Conservation (phyloP, 1,140 invertebrate genomes). For the Drosophila lacteicornis region DNA sequence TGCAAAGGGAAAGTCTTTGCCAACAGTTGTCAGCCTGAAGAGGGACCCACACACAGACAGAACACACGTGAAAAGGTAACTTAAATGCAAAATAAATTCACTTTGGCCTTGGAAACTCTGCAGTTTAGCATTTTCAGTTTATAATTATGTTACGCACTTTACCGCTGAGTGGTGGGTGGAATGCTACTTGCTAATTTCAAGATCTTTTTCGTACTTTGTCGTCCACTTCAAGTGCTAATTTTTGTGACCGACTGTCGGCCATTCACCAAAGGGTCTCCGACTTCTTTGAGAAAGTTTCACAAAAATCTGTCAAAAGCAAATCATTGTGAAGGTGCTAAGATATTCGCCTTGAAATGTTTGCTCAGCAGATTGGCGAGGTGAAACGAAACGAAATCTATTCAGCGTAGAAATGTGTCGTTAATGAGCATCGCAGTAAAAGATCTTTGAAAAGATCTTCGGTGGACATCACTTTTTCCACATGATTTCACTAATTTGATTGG, state of each 20-base stretch:
- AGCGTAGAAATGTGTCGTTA: slow-evolving; percentile 37
- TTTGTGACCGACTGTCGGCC: slow-evolving; percentile 28
- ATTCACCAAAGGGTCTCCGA: slow-evolving; percentile 30
- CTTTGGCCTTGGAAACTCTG: slow-evolving; percentile 10
- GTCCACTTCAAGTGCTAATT: slow-evolving; percentile 45
- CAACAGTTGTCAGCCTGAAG: slow-evolving; percentile 26
- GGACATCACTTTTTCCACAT: slow-evolving; percentile 14
- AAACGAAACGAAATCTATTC: slow-evolving; percentile 44
- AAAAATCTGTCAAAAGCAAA: slow-evolving; percentile 44
- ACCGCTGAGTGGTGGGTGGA: slow-evolving; percentile 6
- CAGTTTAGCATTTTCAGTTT: background rate
- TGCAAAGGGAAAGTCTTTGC: slow-evolving; percentile 29
- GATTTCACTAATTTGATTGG: slow-evolving; percentile 51
- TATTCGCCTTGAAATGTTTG: slow-evolving; percentile 31
- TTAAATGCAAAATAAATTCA: slow-evolving; percentile 21
- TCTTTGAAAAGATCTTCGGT: slow-evolving; percentile 27
- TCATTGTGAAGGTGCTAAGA: slow-evolving; percentile 47
- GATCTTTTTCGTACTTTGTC: slow-evolving; percentile 10
- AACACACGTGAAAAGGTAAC: slow-evolving; percentile 12
- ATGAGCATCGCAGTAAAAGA: slow-evolving; percentile 28
- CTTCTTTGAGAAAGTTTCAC: slow-evolving; percentile 43
- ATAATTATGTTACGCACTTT: slow-evolving; percentile 37
- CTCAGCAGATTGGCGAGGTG: slow-evolving; percentile 27
- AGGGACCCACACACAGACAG: slow-evolving; percentile 6
- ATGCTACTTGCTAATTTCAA: slow-evolving; percentile 37